Base-by-base conservation (phyloP, 2,113 vertebrate species). In the Chaetops frenatus region DNA sequence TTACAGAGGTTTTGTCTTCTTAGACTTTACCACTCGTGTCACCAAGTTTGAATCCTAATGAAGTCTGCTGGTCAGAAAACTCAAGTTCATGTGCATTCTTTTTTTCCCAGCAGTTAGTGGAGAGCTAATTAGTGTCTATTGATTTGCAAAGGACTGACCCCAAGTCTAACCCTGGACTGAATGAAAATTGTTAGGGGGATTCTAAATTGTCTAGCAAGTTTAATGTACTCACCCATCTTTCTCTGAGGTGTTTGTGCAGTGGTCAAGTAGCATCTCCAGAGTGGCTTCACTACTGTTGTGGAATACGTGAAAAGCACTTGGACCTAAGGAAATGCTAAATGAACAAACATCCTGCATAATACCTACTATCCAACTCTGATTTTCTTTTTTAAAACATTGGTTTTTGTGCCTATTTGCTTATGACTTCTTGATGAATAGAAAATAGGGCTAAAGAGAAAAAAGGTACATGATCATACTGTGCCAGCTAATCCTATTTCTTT, bases 51-150 rank as follows among this genome's bases (percentile, higher is more conserved):
- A 53, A 78, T 96, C 93, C 60, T 69, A 94, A 88, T 94, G 44
- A 79, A 74, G 40, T 89, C 71, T 54, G 36, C 48, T 73, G n/a
- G 60, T 88, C 71, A 56, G 58, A 67, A 92, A 91, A 56, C 71
- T 82, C 24, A 36, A 38, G 77, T 84, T 71, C 82, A 19, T 11
- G 6, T 58, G 53, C 11, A 18, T 80, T 85, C 58, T 62, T 78
- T 91, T 84, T 90, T 83, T 57, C 23, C 69, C 45, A 58, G 77
- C 12, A 69, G 82, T 88, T 96, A 81, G 69, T 78, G 78, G 82
- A 94, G 69, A 95, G 29, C 85, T 95, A 93, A 96, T 96, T 95
- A 92, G 72, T 13, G 36, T 58, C 57, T 72, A 90, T 96, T 92
- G 94, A 95, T 96, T 92, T 92, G 56, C 61, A 66, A 88, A 71